Base-by-base conservation (phyloP, 2,888 invertebrate species). In the Ceriagrion tenellum region DNA sequence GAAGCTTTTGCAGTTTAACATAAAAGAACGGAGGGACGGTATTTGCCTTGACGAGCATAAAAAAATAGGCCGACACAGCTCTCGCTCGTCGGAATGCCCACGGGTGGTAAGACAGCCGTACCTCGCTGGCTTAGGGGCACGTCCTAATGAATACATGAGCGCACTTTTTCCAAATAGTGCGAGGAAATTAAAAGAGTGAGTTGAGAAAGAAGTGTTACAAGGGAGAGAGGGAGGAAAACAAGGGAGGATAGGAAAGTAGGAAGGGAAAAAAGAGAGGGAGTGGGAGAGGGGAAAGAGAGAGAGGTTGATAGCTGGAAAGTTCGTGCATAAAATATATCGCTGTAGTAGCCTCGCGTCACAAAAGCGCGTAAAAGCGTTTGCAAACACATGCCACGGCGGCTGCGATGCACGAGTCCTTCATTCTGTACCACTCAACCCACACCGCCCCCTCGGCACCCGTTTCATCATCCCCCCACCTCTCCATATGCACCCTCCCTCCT, bases 311-410 rank as follows among this genome's bases (percentile, higher is more conserved):
- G 93, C 93, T 93, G 93, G 93, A 69, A 93, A 74, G 63, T 93
- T 93, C 93, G 93, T 93, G 69, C 93, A 93, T 93, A 93, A 93
- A 93, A 93, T 93, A 93, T 93, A 93, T 93, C 93, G 74, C 93
- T 35, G 93, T 69, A 93, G 93, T 93, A 93, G 93, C 93, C 93
- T 63, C 63, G 69, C 93, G 93, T 74, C 93, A 93, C 93, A 93
- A 93, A 93, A 93, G 93, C 93, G 93, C 93, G 93, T 93, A 93
- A 93, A 93, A 93, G 93, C 93, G 93, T 93, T 93, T 59, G 93
- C 93, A 93, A 93, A 93, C 93, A 93, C 93, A 93, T 93, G 93
- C 93, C 93, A 93, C 93, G 93, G 47, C 69, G 59, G 63, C 63
- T n/a, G 74, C 47, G 35, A 23, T 69, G 47, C 69, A 63, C 56